Conservation (phyloP, 2,888 invertebrate species). For the Aporophyla lueneburgensis region DNA sequence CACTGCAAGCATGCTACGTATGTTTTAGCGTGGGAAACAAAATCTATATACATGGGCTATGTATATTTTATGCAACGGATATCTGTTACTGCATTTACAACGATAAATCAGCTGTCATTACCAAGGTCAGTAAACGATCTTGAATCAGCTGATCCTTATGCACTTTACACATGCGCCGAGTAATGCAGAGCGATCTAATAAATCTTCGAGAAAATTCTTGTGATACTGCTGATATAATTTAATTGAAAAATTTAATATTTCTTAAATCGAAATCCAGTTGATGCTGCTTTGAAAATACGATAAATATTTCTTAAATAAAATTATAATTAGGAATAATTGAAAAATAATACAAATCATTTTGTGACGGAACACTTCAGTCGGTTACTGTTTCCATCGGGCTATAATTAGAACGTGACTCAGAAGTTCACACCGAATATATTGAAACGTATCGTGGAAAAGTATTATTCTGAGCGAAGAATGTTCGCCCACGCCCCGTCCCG, state of each 20-base stretch:
- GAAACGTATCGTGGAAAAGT: constrained; percentile 82
- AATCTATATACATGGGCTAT: constrained; percentile 54
- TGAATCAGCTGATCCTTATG: constrained; percentile 74
- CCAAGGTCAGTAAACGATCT: constrained; percentile 81
- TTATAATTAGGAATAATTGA: background rate
- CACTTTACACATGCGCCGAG: constrained; percentile 47
- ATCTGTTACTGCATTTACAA: constrained; percentile 64
- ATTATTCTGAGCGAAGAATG: constrained; percentile 85
- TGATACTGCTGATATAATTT: constrained; percentile 12
- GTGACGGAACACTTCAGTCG: constrained; percentile 48
- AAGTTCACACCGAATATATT: constrained; percentile 81
- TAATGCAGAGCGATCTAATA: constrained; percentile 40
- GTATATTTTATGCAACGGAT: constrained; percentile 60
- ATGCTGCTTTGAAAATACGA: background rate
- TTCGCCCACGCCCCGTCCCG: constrained; percentile 76
- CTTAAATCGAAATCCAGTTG: background rate
- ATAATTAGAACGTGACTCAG: constrained; percentile 88
- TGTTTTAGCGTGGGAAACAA: constrained; percentile 74
- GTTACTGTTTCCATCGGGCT: constrained; percentile 80
- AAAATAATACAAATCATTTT: constrained; percentile 2
- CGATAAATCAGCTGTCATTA: constrained; percentile 79
- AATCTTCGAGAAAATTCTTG: constrained; percentile 29
- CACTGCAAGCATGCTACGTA: constrained; percentile 79
- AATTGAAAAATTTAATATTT: background rate
- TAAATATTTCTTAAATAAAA: background rate